Conservation (phyloP, 2,113 vertebrate species). For the Pseudopipra pipra region DNA sequence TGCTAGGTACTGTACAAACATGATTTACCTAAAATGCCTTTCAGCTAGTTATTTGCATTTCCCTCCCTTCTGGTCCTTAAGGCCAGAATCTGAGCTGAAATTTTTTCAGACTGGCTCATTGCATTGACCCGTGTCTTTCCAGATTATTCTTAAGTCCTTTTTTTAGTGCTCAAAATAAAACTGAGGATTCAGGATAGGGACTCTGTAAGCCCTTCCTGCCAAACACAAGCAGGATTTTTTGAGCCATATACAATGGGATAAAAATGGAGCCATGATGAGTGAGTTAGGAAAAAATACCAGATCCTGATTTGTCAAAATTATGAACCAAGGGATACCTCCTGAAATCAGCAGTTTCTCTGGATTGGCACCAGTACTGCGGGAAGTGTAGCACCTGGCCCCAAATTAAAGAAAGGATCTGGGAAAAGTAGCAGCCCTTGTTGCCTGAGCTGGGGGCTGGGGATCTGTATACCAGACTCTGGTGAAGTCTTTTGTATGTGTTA, state of each 20-base stretch:
- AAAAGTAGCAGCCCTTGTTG: slow-evolving; percentile 16
- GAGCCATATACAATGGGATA: background rate
- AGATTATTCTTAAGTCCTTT: background rate
- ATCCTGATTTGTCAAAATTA: background rate
- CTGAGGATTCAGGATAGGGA: background rate
- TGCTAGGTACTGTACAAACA: background rate
- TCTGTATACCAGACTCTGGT: background rate
- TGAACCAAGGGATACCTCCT: background rate
- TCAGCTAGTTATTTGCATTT: background rate
- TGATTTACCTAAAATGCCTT: slow-evolving; percentile 5
- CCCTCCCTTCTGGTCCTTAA: background rate
- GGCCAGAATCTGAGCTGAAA: background rate
- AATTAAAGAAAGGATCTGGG: background rate
- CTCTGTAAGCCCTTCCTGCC: background rate
- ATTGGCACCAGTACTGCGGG: background rate
- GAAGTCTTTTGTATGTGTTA: slow-evolving; percentile 57
- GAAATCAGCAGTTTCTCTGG: background rate
- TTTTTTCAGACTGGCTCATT: background rate
- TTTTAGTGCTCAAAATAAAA: background rate
- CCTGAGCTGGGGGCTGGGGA: slow-evolving; percentile 44
- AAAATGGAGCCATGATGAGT: background rate
- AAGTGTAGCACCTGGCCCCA: background rate
- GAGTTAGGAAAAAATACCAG: background rate
- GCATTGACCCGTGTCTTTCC: background rate
- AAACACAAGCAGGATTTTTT: background rate